phyloP scores from a whole-genome alignment of 2,797 vertebrate species.

The Menidia menidia region DNA sequence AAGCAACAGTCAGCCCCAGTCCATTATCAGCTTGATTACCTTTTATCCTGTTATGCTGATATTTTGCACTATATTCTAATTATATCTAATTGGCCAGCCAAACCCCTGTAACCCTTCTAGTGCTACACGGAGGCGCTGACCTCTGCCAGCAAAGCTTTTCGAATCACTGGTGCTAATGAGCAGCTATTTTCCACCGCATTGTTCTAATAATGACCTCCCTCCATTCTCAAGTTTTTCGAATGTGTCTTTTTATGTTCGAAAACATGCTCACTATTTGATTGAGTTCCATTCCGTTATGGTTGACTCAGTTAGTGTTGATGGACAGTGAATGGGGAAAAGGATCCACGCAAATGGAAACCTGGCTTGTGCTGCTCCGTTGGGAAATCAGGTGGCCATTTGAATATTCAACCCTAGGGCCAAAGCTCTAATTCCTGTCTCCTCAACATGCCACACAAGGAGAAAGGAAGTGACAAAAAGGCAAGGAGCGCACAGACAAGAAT shows the following conservation, averaged over 20 bases:
- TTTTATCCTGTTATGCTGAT: slow-evolving; percentile 54
- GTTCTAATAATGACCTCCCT: slow-evolving; percentile 44
- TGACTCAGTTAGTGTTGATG: slow-evolving; percentile 54
- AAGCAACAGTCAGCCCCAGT: slow-evolving; percentile 8
- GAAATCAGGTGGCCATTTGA: slow-evolving; percentile 82
- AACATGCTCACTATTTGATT: too few relatives aligned
- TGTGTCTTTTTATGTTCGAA: slow-evolving; percentile 8
- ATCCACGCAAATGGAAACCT: slow-evolving; percentile 68
- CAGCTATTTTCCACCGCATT: slow-evolving; percentile 33
- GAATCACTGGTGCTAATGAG: slow-evolving; percentile 53
- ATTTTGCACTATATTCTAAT: slow-evolving; percentile 54
- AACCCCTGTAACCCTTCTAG: slow-evolving; percentile 48
- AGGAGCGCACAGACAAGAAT: slow-evolving; percentile 86
- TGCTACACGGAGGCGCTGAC: slow-evolving; percentile 57
- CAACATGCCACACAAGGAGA: slow-evolving; percentile 80
- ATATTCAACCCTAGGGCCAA: slow-evolving; percentile 85
- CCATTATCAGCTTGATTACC: slow-evolving; percentile 49
- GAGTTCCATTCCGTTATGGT: slow-evolving; percentile 22
- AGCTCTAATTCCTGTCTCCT: slow-evolving; percentile 88
- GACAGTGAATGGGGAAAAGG: slow-evolving; percentile 65
- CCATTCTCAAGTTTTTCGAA: slow-evolving; percentile 34
- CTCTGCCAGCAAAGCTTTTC: slow-evolving; percentile 45
- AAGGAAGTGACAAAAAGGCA: slow-evolving; percentile 89
- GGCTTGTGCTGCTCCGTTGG: slow-evolving; percentile 64
- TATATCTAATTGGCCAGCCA: slow-evolving; percentile 64